These are phyloP conservation scores for Sebastiscus albofasciatus DNA, from an alignment of 2,797 vertebrate genomes.

Conservation along the genomic window DNA sequence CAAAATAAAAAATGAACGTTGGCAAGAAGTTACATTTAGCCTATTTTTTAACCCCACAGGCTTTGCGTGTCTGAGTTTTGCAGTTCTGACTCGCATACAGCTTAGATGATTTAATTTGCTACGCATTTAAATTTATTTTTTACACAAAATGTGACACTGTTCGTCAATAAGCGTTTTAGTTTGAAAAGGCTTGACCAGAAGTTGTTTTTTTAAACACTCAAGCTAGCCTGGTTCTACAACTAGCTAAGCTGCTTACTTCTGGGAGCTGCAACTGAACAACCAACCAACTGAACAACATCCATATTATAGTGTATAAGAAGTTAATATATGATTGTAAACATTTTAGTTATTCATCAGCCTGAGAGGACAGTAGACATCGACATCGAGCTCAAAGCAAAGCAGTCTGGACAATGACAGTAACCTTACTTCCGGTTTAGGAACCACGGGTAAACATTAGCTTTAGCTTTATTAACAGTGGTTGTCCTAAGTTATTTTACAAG, in stretches of 20 bases:
- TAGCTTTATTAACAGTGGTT: not conserved
- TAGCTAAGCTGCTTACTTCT: not conserved
- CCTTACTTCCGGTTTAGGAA: conserved; percentile 14
- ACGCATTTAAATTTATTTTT: not conserved
- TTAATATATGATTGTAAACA: not conserved
- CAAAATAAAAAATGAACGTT: not conserved
- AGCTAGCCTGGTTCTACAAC: accelerated
- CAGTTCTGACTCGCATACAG: accelerated
- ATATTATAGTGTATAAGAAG: not conserved
- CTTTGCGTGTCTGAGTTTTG: accelerated
- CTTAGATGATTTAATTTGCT: not conserved
- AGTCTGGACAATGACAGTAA: too few relatives aligned
- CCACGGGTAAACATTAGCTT: not conserved
- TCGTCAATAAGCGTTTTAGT: conserved; percentile 1
- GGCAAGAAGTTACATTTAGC: not conserved
- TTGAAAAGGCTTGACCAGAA: conserved; percentile 33
- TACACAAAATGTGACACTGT: not conserved
- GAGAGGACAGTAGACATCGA: not conserved
- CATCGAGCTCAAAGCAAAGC: not conserved
- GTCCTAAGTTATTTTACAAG: not conserved
- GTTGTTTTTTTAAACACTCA: not conserved
- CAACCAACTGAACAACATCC: too few relatives aligned
- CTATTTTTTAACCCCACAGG: not conserved
- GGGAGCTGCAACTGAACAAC: too few relatives aligned
- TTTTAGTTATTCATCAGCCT: not conserved